Evolutionary conservation across 2,888 invertebrate species (phyloP), one percentile per base, ranked within the genome.

Genomic region (Cryptops parisi): DNA sequence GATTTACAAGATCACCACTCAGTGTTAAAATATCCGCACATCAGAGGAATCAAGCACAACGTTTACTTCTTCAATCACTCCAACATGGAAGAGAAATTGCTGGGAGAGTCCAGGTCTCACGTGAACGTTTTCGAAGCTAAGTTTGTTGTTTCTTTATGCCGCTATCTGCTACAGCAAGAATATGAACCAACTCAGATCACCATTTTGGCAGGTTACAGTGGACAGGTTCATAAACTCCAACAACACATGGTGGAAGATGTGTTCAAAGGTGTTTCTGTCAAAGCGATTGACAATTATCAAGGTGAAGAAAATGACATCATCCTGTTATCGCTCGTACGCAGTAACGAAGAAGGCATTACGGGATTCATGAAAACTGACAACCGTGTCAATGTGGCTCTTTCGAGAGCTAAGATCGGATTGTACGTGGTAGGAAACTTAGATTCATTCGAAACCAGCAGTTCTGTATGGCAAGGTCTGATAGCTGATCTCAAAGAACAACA

Each of bases 281-380:
- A 78, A 0, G 78, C 78, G 1, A 79, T 86, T 1, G 86, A 87
- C 65, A 84, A 82, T 64, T 87, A 77, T 38, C 25, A 54, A 38
- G 55, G 55, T 21, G 53, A 55, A 45, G 55, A 55, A 46, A 80
- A 77, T 63, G 78, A 79, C 64, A 83, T 87, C 62, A 79, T 87
- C 50, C 73, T 88, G 58, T 68, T 88, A 55, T 85, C 86, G 0
- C 67, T 88, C 15, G 87, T 88, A 0, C 75, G 87, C 63, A 85
- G 80, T 64, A 85, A 85, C 68, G 65, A 68, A 43, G 73, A 77
- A 12, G 74, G 74, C 47, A 76, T 74, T 54, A 80, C 84, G 58
- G 86, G 85, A 0, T 86, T 84, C 66, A 69, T 86, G 6, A 68
- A 70, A 3, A 77, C 76, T 23, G 73, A 77, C 38, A 85, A 85